These are phyloP conservation scores for Pygocentrus nattereri DNA, from an alignment of 2,797 vertebrate species.

Conservation along the genomic window DNA sequence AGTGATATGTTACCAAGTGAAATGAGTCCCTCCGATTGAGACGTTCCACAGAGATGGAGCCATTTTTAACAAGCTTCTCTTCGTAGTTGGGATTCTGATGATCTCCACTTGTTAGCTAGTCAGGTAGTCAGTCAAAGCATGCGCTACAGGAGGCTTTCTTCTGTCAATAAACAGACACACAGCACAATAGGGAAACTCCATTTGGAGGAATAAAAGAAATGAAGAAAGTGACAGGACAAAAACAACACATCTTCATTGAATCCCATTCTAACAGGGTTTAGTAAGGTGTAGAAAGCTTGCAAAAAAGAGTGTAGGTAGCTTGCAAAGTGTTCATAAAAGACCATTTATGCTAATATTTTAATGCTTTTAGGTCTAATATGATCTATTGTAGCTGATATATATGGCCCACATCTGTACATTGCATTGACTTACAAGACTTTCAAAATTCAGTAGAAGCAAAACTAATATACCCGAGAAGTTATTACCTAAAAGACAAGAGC, in stretches of 20 bases:
- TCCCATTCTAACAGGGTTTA: background rate
- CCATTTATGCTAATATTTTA: slow-evolving; percentile 10
- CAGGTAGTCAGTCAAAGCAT: slow-evolving; percentile 47
- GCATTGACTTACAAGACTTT: too few species aligned
- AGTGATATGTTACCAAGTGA: slow-evolving; percentile 30
- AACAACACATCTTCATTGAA: background rate
- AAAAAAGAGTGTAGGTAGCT: too few species aligned
- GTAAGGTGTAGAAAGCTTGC: too few species aligned
- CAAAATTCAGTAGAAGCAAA: too few species aligned
- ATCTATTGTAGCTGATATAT: background rate
- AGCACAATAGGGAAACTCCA: slow-evolving; percentile 25
- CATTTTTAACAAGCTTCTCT: slow-evolving; percentile 25
- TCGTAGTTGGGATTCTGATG: slow-evolving; percentile 54
- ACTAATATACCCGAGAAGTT: too few species aligned
- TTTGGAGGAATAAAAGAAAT: slow-evolving; percentile 34
- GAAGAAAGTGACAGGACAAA: slow-evolving; percentile 55
- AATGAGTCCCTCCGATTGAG: slow-evolving; percentile 10
- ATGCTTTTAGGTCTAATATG: background rate
- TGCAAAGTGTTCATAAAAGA: background rate
- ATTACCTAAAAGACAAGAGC: too few species aligned
- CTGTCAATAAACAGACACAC: slow-evolving; percentile 52
- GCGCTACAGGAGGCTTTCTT: slow-evolving; percentile 52
- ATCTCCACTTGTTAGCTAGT: slow-evolving; percentile 14
- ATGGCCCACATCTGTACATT: too few species aligned
- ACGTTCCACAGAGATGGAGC: slow-evolving; percentile 3